Evolutionary conservation across 2,888 invertebrate species (phyloP), one percentile per base, ranked within the genome.

Genomic region (Erynnis tages): DNA sequence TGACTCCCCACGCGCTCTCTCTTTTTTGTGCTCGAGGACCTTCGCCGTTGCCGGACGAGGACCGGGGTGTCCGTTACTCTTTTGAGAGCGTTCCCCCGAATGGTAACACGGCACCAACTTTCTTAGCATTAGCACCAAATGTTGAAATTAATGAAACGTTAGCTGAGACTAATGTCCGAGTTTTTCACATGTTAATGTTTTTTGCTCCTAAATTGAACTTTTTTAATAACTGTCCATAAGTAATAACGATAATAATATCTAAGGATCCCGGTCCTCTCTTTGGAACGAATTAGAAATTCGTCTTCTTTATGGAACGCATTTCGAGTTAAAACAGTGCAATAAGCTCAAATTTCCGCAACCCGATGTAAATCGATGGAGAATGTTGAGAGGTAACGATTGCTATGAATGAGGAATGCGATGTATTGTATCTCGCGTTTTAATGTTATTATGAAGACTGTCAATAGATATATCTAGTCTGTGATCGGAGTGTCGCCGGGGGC

Each of bases 401-500:
- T 43, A 25, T 14, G 4, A 21, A 21, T 19, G 44, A 43, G 56
- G 53, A 56, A 55, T 53, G 55, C 59, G 56, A 53, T 54, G 61
- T 64, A 68, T 71, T 66, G 71, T 67, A 68, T 69, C 70, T 73
- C 66, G 73, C 71, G 76, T 74, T 72, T 71, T 71, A 75, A 76
- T 67, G 81, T 37, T 37, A 35, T 34, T 35, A 35, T 19, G 35
- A 87, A 86, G 85, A 85, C 87, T 86, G 85, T 85, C 79, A 73
- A 78, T 87, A 86, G 80, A 78, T 82, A 65, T 86, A 83, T 85
- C 87, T 88, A 88, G 87, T 87, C 87, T 88, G 87, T 88, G 86
- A 87, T 88, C 85, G 80, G 82, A 85, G 78, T 79, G 82, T 83
- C 86, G 87, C 87, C 87, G 86, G 87, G 87, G 87, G 87, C 85